Base-by-base conservation (phyloP, 23 tunicate genomes). In the Styela clava region DNA sequence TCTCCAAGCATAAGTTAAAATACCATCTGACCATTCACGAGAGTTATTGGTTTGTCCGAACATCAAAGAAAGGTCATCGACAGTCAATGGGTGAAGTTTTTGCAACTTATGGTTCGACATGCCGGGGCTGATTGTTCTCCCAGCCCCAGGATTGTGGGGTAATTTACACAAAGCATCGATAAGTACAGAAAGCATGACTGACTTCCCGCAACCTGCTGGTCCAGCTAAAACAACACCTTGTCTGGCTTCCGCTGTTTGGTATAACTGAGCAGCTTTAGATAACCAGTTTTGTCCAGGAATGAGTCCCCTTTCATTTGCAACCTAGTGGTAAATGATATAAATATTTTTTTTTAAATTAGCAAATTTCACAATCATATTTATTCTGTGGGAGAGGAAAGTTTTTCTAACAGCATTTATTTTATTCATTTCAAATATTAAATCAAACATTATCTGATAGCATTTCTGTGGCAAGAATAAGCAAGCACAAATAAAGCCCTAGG, bases 141-240 rank as follows among this genome's bases (percentile, higher is more conserved):
- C 96, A 81, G 94, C 32, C 1, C 90, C 90, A 33, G 84, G 96
- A 63, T 90, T 90, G 62, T 85, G 86, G 2, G 96, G 96, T 19
- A 90, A 62, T 52, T 79, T 71, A 52, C 96, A 90, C 33, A 90
- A 81, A 22, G 96, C 85, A 31, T 90, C 96, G 24, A 90, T 86
- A 79, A 91, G 74, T 2, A 86, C 91, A 25, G 97, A 91, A 9
- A 91, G 44, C 52, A 91, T 51, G 16, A 87, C 30, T 7, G 97
- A 86, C 52, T 91, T 91, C 29, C 97, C 97, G 1, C 85, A 79
- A 34, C 97, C 97, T 21, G 85, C 84, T 3, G 87, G 72, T 7
- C 97, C 97, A 28, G 91, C 91, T 25, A 91, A 67, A 12, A 91
- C 91, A 27, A 91, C 91, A 12, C 97, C 97, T 37, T 91, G 97